These are phyloP conservation scores for Pterocles gutturalis DNA, from an alignment of 2,113 vertebrate species.

Conservation along the genomic window DNA sequence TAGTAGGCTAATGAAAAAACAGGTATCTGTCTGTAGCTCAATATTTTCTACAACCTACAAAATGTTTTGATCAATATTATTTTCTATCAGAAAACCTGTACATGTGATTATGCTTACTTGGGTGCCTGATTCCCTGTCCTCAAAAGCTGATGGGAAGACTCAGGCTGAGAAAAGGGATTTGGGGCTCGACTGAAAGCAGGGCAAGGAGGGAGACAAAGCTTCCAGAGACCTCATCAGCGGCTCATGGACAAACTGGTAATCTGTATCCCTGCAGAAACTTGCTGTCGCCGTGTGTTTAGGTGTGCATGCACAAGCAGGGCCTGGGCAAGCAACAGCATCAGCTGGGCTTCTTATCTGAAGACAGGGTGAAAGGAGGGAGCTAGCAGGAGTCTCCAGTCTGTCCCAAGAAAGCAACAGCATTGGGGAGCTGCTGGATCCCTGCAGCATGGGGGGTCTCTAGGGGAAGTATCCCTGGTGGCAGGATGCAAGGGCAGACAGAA, in stretches of 20 bases:
- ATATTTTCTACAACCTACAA: background rate
- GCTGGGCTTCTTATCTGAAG: background rate
- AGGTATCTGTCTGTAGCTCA: background rate
- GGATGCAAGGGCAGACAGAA: background rate
- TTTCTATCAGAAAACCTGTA: background rate
- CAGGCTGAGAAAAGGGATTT: background rate
- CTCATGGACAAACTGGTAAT: background rate
- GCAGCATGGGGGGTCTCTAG: no score
- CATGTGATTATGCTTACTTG: background rate
- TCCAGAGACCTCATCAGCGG: background rate
- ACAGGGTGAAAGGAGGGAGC: background rate
- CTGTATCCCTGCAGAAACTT: background rate
- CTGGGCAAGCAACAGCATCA: background rate
- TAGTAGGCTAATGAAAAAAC: background rate
- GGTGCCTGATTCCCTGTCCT: background rate
- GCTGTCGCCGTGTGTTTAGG: fast-evolving
- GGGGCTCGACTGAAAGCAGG: background rate
- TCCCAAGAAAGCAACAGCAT: fast-evolving
- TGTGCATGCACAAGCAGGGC: background rate
- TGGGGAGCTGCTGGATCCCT: background rate
- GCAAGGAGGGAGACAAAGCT: background rate
- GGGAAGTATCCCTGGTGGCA: background rate
- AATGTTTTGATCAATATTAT: background rate
- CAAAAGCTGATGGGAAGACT: background rate
- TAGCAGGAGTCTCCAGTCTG: fast-evolving